Conservation (phyloP, 1,140 invertebrate genomes). For the Drepana arcuata region DNA sequence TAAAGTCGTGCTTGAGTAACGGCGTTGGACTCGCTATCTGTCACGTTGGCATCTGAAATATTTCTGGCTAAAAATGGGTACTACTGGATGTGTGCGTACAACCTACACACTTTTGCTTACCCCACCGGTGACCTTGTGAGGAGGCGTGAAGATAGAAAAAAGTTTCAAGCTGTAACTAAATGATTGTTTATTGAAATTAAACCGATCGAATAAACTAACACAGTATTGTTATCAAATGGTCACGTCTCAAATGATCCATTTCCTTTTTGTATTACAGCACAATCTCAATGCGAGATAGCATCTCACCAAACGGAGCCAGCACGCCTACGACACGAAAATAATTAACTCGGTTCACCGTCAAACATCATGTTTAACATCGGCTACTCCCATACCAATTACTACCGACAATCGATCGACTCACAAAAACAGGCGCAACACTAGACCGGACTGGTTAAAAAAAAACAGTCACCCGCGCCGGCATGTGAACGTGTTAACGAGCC, state of each 20-base stretch:
- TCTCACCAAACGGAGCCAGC: conserved; percentile 19
- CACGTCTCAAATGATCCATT: conserved; percentile 38
- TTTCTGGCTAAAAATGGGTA: no score
- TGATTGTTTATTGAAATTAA: conserved; percentile 11
- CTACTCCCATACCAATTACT: conserved; percentile 65
- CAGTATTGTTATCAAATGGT: conserved; percentile 27
- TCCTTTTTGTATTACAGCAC: conserved; percentile 34
- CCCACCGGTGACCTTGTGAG: no score
- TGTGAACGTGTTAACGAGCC: conserved; percentile 53
- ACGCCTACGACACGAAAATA: conserved; percentile 65
- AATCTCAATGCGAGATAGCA: conserved; percentile 53
- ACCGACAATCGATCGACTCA: conserved; percentile 47
- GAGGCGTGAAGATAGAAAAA: no score
- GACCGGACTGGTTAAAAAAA: conserved; percentile 40
- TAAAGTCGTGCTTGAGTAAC: no score
- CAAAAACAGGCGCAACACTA: conserved; percentile 47
- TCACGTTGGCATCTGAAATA: no score
- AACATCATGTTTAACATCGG: conserved; percentile 59
- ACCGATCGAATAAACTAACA: conserved; percentile 23
- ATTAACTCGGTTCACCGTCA: conserved; percentile 55
- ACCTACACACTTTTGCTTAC: no score
- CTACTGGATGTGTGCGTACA: no score
- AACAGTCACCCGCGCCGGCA: conserved; percentile 15
- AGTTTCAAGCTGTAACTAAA: no score
- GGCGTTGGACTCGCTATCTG: no score